Evolutionary conservation across 2,113 vertebrate species (phyloP).

Genomic region (Prunella fulvescens): DNA sequence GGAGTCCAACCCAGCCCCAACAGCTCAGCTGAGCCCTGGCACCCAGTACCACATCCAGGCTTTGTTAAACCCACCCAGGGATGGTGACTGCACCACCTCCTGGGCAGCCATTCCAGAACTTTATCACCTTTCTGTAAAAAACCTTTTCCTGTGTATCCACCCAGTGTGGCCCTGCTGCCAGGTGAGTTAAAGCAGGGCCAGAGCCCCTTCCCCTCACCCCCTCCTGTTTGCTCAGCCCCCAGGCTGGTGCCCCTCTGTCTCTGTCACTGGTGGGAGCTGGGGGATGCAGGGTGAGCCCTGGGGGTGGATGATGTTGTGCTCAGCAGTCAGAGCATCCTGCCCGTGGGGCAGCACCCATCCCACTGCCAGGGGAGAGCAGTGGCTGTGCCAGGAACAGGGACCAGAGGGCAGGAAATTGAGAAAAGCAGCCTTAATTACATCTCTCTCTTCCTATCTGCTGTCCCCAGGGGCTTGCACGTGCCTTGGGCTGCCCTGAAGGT

Average conservation of each 20-base stretch:
- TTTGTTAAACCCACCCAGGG: not conserved
- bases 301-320: not conserved
- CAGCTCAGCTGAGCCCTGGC: not conserved
- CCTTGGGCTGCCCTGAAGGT: not conserved
- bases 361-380: not conserved
- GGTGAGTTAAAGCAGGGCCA: not conserved
- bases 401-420: not conserved
- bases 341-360: fast-evolving
- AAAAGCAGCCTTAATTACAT: no score
- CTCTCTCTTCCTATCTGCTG: no score
- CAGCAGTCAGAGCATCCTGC: not conserved
- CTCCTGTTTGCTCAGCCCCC: not conserved
- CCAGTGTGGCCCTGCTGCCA: not conserved
- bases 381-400: not conserved
- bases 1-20: not conserved
- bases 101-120: not conserved
- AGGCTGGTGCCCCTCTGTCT: not conserved
- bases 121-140: not conserved
- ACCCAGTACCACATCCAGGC: not conserved
- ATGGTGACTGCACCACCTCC: not conserved
- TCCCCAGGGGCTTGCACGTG: fast-evolving
- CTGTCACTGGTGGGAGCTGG: not conserved
- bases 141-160: not conserved
- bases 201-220: not conserved
- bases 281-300: not conserved